Conservation (phyloP, 2,797 vertebrate genomes). For the Hephaestus fuliginosus region DNA sequence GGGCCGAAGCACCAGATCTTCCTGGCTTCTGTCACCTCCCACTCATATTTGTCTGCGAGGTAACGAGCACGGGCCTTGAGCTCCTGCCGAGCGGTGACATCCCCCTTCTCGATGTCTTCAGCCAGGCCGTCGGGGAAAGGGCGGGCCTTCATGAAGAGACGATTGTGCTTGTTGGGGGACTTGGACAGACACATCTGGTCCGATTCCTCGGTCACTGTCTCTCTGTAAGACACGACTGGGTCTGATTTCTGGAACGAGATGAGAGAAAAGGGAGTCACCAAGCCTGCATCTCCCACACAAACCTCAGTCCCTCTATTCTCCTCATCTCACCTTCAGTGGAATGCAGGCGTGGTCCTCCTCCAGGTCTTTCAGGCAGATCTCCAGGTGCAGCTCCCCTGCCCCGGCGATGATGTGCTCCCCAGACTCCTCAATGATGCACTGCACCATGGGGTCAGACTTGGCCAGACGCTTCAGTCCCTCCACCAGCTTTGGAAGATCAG, state of each 20-base stretch:
- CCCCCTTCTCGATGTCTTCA: constrained; percentile 95
- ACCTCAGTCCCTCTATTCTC: not conserved
- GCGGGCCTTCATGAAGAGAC: constrained; percentile 93
- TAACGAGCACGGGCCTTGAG: constrained; percentile 92
- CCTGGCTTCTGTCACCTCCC: constrained; percentile 94
- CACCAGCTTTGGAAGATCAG: constrained; percentile 95
- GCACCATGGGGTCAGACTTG: constrained; percentile 98
- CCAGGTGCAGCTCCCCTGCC: constrained; percentile 94
- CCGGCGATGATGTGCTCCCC: constrained; percentile 97
- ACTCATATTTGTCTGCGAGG: constrained; percentile 94
- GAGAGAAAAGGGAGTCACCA: not conserved
- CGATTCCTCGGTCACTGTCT: constrained; percentile 93
- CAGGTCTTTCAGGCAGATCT: constrained; percentile 97
- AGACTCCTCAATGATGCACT: constrained; percentile 98
- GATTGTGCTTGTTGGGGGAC: constrained; percentile 98
- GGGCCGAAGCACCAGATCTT: constrained; percentile 99
- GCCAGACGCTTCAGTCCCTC: constrained; percentile 96
- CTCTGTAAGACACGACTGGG: constrained; percentile 95
- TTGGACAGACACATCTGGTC: constrained; percentile 93
- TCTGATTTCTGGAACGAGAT: constrained; percentile 91
- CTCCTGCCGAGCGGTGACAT: constrained; percentile 91
- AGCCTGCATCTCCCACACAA: not conserved
- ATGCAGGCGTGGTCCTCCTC: constrained; percentile 98
- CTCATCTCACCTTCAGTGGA: constrained; percentile 89
- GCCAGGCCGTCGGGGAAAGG: constrained; percentile 93